phyloP scores from a whole-genome alignment of 2,797 vertebrate species.

The Sebastes kiyomatsui region DNA sequence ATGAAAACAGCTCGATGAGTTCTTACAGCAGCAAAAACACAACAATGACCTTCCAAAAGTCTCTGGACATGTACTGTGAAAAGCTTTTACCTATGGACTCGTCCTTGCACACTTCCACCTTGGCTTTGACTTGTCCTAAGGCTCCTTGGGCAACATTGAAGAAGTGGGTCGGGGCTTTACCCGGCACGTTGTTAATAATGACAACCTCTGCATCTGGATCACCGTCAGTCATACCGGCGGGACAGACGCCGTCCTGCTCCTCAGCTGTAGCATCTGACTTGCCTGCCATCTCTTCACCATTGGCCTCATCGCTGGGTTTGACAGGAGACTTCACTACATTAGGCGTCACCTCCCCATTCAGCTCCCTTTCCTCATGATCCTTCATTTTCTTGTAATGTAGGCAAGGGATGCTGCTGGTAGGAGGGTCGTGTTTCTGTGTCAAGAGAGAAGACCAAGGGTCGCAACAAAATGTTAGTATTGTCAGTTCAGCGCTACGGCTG shows the following conservation, averaged over 20 bases:
- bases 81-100: slow-evolving; percentile 92
- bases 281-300: slow-evolving; percentile 50
- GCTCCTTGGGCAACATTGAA: slow-evolving; percentile 89
- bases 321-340: slow-evolving; percentile 79
- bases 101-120: slow-evolving; percentile 99
- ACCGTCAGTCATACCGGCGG: slow-evolving; percentile 11
- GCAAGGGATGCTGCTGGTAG: slow-evolving; percentile 97
- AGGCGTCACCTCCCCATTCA: slow-evolving; percentile 86
- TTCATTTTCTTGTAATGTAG: slow-evolving; percentile 99
- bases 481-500: background rate
- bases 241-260: slow-evolving; percentile 63
- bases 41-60: background rate
- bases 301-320: slow-evolving; percentile 76
- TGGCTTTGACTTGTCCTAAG: slow-evolving; percentile 96
- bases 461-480: background rate
- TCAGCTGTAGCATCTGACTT: slow-evolving; percentile 81
- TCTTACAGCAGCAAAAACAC: background rate
- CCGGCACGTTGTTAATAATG: slow-evolving; percentile 60
- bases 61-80: no score
- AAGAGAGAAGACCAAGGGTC: slow-evolving; percentile 4
- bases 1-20: no score
- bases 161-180: slow-evolving; percentile 73
- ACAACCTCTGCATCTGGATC: slow-evolving; percentile 42
- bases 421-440: slow-evolving; percentile 97
- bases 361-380: slow-evolving; percentile 92